Base-by-base conservation (phyloP, 23 tunicate genomes). In the Corella eumyota region DNA sequence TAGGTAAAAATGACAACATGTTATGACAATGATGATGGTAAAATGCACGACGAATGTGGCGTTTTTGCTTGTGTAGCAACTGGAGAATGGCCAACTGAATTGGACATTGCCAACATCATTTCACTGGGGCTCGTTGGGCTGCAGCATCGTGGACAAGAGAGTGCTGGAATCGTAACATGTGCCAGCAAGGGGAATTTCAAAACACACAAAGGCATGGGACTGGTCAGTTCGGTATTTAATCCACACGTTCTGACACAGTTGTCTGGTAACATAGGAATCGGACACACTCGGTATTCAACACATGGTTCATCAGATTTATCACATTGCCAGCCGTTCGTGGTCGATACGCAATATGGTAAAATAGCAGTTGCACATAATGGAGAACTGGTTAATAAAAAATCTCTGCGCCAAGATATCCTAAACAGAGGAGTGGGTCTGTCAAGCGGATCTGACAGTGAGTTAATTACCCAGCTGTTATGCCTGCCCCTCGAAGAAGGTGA, bases 351-450 rank as follows among this genome's bases (percentile, higher is more conserved):
- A 52, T 63, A 67, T 64, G 94, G 94, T 17, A 62, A 60, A 9
- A 84, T 84, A 17, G 83, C 94, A 4, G 94, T 84, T 6, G 94
- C 94, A 23, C 94, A 84, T 36, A 84, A 84, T 57, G 94, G 94
- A 23, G 94, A 84, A 46, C 83, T 84, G 1, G 76, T 75, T 25
- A 84, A 84, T 32, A 84, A 84, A 64, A 50, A 34, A 13, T 24
- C 50, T 4, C 34, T 84, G 0, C 62, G 83, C 25, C 69, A 64
- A 58, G 83, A 75, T 30, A 69, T 84, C 1, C 58, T 84, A 57
- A 61, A 75, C 56, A 67, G 94, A 20, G 94, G 94, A 7, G 83
- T 84, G 45, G 94, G 94, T 0, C 65, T 84, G 25, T 75, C 83
- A 7, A 68, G 83, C 22, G 60, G 77, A 2, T 84, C 94, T 0